Evolutionary conservation across 2,797 vertebrate species (phyloP).

Genomic region (Prionace glauca): DNA sequence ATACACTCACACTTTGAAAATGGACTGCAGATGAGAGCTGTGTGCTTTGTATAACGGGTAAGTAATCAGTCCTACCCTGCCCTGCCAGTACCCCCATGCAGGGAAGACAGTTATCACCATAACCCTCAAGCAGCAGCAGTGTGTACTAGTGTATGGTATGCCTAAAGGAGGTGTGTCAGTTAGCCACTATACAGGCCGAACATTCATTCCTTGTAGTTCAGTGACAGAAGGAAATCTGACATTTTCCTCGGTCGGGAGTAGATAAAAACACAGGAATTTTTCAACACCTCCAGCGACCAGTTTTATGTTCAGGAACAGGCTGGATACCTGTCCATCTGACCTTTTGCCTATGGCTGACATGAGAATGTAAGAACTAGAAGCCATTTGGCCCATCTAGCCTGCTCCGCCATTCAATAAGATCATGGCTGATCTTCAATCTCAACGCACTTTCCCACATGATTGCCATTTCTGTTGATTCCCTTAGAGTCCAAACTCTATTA

Average conservation of each 20-base stretch:
- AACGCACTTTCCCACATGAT: neutral
- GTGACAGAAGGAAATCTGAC: neutral
- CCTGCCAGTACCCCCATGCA: neutral
- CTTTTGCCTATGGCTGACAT: neutral
- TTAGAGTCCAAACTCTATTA: neutral
- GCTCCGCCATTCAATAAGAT: neutral
- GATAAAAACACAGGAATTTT: neutral
- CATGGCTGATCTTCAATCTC: neutral
- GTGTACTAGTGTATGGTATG: neutral
- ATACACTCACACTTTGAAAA: neutral
- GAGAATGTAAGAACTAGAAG: neutral
- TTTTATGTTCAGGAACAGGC: neutral
- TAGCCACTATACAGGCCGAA: neutral
- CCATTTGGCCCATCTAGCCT: neutral
- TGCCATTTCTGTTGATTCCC: neutral
- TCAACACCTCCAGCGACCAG: neutral
- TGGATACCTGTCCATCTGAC: neutral
- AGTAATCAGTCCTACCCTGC: neutral
- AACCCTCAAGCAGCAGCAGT: neutral
- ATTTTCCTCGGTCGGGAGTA: neutral
- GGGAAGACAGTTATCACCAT: neutral
- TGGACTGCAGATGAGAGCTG: neutral
- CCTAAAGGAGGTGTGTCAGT: neutral
- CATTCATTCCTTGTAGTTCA: neutral
- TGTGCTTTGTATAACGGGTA: neutral